Evolutionary conservation across 30 jellyfish, hydroid and myxozoan genomes (phyloP).

Genomic region (Turritopsis rubra): DNA sequence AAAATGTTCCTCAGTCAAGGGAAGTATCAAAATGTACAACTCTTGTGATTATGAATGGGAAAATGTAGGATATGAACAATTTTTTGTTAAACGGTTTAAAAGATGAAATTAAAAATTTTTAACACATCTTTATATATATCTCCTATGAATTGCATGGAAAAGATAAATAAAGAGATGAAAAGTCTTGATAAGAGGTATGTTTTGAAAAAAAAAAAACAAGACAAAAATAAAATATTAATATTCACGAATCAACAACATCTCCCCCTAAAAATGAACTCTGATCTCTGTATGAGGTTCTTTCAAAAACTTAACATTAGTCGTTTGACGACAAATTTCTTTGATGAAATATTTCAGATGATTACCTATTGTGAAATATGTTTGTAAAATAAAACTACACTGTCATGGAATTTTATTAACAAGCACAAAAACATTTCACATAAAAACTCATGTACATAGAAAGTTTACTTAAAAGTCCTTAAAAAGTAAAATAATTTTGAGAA

Average conservation of each 20-base stretch:
- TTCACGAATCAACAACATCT: no score
- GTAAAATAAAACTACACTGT: constrained; percentile 17
- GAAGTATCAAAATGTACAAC: background rate
- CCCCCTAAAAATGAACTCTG: background rate
- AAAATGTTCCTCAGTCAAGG: background rate
- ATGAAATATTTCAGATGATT: constrained; percentile 11
- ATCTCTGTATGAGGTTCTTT: background rate
- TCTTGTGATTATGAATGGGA: no score
- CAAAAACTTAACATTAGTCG: background rate
- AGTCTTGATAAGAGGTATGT: background rate
- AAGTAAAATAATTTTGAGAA: background rate
- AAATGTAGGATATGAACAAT: no score
- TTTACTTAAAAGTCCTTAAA: background rate
- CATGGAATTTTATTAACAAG: constrained; percentile 17
- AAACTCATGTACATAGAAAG: background rate
- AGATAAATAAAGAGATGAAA: background rate
- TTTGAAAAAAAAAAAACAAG: background rate
- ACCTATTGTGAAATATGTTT: constrained; percentile 9
- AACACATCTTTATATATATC: background rate
- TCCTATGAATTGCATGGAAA: background rate
- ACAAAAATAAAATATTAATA: background rate
- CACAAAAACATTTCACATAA: background rate
- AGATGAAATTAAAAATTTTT: background rate
- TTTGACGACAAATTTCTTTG: constrained; percentile 12
- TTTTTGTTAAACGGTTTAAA: background rate